These are phyloP conservation scores for Calameuta filiformis DNA, from an alignment of 2,888 invertebrate genomes.

Conservation along the genomic window DNA sequence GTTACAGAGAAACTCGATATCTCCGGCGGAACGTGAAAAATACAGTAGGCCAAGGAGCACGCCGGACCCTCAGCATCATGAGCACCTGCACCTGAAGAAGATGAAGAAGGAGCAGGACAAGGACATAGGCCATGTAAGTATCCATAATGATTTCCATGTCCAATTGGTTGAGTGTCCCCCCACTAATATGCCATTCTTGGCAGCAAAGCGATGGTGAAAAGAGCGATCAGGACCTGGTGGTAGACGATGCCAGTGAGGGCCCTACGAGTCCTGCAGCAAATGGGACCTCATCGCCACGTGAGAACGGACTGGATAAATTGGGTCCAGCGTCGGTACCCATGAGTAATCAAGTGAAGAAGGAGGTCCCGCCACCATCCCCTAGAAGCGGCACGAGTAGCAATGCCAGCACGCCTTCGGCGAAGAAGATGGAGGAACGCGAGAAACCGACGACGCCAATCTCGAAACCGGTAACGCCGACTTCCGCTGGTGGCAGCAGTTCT, in stretches of 20 bases:
- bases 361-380: constrained; percentile 66
- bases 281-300: constrained; percentile 89
- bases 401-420: constrained; percentile 89
- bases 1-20: constrained; percentile 85
- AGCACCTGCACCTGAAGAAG: constrained; percentile 80
- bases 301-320: constrained; percentile 86
- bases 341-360: constrained; percentile 72
- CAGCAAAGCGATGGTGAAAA: constrained; percentile 87
- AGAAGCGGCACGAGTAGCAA: constrained; percentile 88
- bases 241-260: constrained; percentile 94
- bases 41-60: constrained; percentile 82
- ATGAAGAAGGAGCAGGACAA: constrained; percentile 78
- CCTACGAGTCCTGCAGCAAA: constrained; percentile 83
- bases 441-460: constrained; percentile 92
- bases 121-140: constrained; percentile 82
- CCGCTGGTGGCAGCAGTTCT: constrained; percentile 70
- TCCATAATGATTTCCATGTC: neutral
- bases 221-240: constrained; percentile 92
- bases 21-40: constrained; percentile 80
- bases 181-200: constrained; percentile 32
- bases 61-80: constrained; percentile 74
- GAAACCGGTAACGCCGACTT: constrained; percentile 89
- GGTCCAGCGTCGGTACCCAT: constrained; percentile 62
- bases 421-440: constrained; percentile 82
- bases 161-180: neutral